Evolutionary conservation across 64 coral and sea anemone species (phyloP).

Genomic region (Cladopsammia gracilis): DNA sequence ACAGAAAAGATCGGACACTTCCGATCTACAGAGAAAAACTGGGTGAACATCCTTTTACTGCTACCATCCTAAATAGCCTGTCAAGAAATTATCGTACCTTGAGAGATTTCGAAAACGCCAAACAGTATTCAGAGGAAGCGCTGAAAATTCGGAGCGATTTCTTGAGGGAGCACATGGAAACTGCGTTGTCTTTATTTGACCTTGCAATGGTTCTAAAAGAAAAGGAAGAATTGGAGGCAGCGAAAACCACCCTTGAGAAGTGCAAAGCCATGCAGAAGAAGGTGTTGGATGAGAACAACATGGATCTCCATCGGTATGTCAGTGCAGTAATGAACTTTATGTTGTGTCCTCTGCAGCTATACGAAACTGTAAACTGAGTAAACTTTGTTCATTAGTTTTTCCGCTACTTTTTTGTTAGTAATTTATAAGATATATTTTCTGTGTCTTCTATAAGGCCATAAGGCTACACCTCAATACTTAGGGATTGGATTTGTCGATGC

Average conservation of each 20-base stretch:
- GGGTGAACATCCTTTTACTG: conserved; percentile 78
- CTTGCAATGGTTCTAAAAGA: not conserved
- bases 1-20: conserved; percentile 13
- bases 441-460: no score
- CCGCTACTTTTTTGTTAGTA: no score
- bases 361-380: no score
- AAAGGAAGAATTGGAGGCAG: not conserved
- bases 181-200: conserved; percentile 47
- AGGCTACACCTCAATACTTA: no score
- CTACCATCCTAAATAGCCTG: conserved; percentile 47
- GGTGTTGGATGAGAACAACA: not conserved
- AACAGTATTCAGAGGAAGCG: not conserved
- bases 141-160: conserved; percentile 6
- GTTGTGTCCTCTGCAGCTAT: no score
- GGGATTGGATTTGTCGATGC: no score
- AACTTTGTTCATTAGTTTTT: no score
- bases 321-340: no score
- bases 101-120: conserved; percentile 11
- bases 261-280: not conserved
- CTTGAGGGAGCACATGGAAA: conserved; percentile 52
- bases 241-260: not conserved
- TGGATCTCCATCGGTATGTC: not conserved
- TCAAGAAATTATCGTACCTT: conserved; percentile 44
- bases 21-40: conserved; percentile 59
- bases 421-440: no score